Conservation (phyloP, 2,888 invertebrate species). For the Serrognathus titanus region DNA sequence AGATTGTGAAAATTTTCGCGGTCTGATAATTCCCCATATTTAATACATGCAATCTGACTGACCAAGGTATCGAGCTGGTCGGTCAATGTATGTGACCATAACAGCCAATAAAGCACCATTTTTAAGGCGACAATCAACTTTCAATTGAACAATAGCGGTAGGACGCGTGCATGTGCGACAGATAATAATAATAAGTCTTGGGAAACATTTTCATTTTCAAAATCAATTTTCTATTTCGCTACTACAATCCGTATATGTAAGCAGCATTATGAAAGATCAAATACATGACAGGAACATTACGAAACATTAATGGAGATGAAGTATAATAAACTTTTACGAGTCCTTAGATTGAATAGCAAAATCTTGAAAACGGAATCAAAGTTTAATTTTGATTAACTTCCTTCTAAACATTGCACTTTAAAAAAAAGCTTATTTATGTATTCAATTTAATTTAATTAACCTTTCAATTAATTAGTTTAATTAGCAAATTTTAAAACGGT, state of each 20-base stretch:
- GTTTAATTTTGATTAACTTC: no score
- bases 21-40: conserved; percentile 23
- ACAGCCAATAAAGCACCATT: conserved; percentile 23
- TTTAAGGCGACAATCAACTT: conserved; percentile 28
- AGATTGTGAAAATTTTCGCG: conserved; percentile 29
- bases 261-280: background rate
- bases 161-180: conserved; percentile 18
- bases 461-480: no score
- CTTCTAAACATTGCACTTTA: no score
- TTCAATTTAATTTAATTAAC: no score
- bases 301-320: no score
- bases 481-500: no score
- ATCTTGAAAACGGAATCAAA: no score
- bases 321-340: no score
- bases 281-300: no score
- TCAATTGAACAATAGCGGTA: conserved; percentile 27
- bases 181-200: conserved; percentile 23
- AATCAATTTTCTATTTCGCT: conserved; percentile 17
- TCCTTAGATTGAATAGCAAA: no score
- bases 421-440: no score
- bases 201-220: conserved; percentile 28
- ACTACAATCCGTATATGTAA: conserved; percentile 12
- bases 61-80: conserved; percentile 12
- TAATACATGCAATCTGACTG: conserved; percentile 14
- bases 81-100: conserved; percentile 14